Percentiles rank a stretch among this genome's conserved stretches.
Conservation (phyloP, 1,140 invertebrate genomes). For the Aphis craccivora region DNA sequence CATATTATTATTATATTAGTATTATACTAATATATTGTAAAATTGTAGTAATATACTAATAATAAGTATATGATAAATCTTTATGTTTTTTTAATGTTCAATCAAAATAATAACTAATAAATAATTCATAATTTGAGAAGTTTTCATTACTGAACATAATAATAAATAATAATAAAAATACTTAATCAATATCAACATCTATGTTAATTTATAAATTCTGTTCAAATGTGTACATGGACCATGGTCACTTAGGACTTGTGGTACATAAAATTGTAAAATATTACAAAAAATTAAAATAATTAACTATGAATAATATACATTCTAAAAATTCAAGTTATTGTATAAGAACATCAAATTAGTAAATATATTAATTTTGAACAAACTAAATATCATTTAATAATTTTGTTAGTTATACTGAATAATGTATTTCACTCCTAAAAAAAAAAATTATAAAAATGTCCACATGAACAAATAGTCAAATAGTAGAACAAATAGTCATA, state of each 20-base stretch:
- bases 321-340: background rate
- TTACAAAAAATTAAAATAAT: too few relatives aligned
- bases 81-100: background rate
- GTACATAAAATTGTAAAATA: too few relatives aligned
- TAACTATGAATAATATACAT: too few relatives aligned
- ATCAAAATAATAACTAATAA: background rate
- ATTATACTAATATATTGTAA: too few relatives aligned
- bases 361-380: too few relatives aligned
- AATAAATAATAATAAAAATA: too few relatives aligned
- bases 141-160: background rate
- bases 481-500: too few relatives aligned
- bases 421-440: background rate
- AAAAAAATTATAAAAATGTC: background rate
- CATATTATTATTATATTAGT: background rate
- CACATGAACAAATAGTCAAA: too few relatives aligned
- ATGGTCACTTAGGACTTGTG: background rate
- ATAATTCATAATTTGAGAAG: too few relatives aligned
- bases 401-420: too few relatives aligned
- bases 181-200: background rate
- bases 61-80: background rate
- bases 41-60: too few relatives aligned
- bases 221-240: background rate
- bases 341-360: background rate
- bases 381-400: too few relatives aligned
- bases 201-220: background rate